A percentile compares a stretch with the other conserved stretches of the same genome.
Evolutionary conservation across 2,888 invertebrate genomes (phyloP).

Genomic region (Hydrotaea diabolus): DNA sequence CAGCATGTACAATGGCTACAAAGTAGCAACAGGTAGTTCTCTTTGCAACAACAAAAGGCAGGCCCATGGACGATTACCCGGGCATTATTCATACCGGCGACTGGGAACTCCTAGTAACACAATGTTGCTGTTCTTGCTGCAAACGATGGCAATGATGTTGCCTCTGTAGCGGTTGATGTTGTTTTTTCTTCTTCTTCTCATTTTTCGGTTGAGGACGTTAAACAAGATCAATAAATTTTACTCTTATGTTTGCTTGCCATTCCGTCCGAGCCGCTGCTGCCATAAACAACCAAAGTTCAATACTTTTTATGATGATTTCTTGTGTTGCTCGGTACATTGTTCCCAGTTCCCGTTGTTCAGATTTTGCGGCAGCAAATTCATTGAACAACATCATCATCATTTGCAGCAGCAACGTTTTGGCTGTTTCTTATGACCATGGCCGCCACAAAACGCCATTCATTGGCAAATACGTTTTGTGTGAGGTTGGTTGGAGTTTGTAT

Average conservation of each 20-base stretch:
- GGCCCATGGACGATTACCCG: background rate
- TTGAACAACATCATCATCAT: constrained; percentile 54
- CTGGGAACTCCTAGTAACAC: background rate
- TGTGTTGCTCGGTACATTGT: constrained; percentile 23
- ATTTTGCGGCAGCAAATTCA: constrained; percentile 63
- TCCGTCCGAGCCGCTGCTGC: background rate
- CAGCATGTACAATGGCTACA: background rate
- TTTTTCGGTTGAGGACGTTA: constrained; percentile 46
- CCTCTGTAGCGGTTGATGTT: background rate
- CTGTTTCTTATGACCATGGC: background rate
- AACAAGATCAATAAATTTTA: constrained; percentile 62
- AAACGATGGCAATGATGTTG: background rate
- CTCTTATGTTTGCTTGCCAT: constrained; percentile 30
- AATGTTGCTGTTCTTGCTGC: background rate
- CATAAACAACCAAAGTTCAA: constrained; percentile 23
- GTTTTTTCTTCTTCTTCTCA: constrained; percentile 11
- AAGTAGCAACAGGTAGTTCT: constrained; percentile 22
- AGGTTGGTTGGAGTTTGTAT: background rate
- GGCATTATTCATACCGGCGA: background rate
- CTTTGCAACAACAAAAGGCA: background rate
- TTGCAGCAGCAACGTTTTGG: background rate
- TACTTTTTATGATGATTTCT: constrained; percentile 56
- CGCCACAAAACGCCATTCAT: constrained; percentile 31
- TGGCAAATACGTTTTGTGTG: too few relatives aligned
- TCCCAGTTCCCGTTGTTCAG: background rate